Conservation (phyloP, 2,113 vertebrate genomes). For the Bos taurus region ARS-UCD2.0 NC_037331.1:48269501-48270000, state of each 20-base stretch:
- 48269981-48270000: neutral
- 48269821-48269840: neutral
- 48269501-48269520: neutral
- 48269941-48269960: neutral
- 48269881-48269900: neutral
- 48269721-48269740: neutral
- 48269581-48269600: neutral
- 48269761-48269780: neutral
- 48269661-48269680: conserved; percentile 20
- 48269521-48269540: too few relatives aligned
- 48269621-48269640: conserved; percentile 5
- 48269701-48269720: neutral
- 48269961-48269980: neutral
- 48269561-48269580: neutral
- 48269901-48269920: neutral
- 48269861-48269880: neutral
- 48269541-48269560: too few relatives aligned
- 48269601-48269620: neutral
- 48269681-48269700: neutral
- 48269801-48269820: neutral
- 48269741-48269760: neutral
- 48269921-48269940: neutral
- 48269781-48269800: neutral
- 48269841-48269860: neutral
- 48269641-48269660: conserved; percentile 31